Base-by-base conservation (phyloP, 2,888 invertebrate species). In the Parasteatoda lunata region DNA sequence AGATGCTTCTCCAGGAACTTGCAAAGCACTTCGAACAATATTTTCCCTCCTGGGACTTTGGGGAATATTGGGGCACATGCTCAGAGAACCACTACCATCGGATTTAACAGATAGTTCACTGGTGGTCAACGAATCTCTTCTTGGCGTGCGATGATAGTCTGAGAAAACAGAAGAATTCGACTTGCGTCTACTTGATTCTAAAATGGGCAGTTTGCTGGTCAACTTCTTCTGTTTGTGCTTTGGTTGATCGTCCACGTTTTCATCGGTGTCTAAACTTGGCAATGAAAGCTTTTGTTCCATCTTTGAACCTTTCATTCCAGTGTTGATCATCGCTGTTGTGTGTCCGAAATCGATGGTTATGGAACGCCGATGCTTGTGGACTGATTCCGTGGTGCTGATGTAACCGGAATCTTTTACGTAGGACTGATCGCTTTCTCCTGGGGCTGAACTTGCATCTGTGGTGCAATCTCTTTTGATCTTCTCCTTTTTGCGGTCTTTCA, bases 321-420 rank as follows among this genome's bases (percentile, higher is more conserved):
- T 70, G 49, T 88, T 83, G 66, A 88, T 83, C 48, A 79, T 88
- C 1, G 88, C 88, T 15, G 75, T 88, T 7, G 88, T 88, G 49
- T 88, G 83, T 5, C 88, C 88, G 0, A 88, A 71, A 65, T 88
- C 88, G 13, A 88, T 88, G 3, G 79, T 88, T 15, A 88, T 83
- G 13, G 80, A 81, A 13, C 88, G 54, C 3, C 77, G 52, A 30
- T 88, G 80, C 8, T 75, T 77, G 59, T 88, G 79, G 47, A 88
- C 68, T 5, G 88, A 83, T 52, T 88, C 88, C 0, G 81, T 69
- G 11, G 88, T 83, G 69, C 88, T 88, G 59, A 88, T 81, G 52
- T 88, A 88, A 0, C 88, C 88, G 2, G 88, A 88, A 54, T 82
- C 82, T 30, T 87, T 82, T 9, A 82, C 64, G 5, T n/a, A 73